Evolutionary conservation across 1,140 invertebrate species (phyloP), one percentile per base, ranked within the genome.

Genomic region (Nebria ingens): DNA sequence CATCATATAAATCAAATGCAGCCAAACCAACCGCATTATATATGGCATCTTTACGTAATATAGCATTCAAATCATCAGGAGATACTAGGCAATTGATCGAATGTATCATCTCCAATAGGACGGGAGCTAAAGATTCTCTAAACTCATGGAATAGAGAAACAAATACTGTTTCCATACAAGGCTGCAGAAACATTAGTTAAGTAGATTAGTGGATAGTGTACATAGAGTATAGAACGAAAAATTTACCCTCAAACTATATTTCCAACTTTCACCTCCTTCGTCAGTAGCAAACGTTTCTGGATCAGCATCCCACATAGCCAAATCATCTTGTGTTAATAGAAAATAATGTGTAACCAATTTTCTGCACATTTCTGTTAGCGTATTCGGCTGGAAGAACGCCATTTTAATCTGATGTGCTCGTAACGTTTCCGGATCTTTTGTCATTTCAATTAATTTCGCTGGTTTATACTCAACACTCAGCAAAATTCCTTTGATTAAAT

Each of bases 1-100:
- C 88, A 71, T 97, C 91, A 69, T 91, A 96, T 50, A 97, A 76
- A 62, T 96, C 89, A 72, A 90, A 93, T 0, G 91, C 85, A n/a
- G 85, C 85, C 53, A 93, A 74, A 15, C 92, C 91, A 52, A 93
- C 85, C 1, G 93, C 92, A 75, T 91, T 93, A 65, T 97, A 97
- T 53, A 97, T 83, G n/a, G 93, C 93, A 76, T 97, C 93, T 74
- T 94, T 96, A 19, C 84, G 75, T 54, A 96, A 71, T 64, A 97
- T 87, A 11, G 80, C 79, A 58, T 79, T 76, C 56, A 93, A 71
- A 73, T 96, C 85, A 52, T 80, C 73, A 2, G 83, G 76, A 53
- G 83, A 74, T 42, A 84, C 76, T 59, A 79, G 59, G 79, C 77
- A 53, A 78, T 79, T 53, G 73, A 76, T 65, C 81, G 79, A 61